Evolutionary conservation across 2,888 invertebrate genomes (phyloP).

Genomic region (Cantharis nigra): DNA sequence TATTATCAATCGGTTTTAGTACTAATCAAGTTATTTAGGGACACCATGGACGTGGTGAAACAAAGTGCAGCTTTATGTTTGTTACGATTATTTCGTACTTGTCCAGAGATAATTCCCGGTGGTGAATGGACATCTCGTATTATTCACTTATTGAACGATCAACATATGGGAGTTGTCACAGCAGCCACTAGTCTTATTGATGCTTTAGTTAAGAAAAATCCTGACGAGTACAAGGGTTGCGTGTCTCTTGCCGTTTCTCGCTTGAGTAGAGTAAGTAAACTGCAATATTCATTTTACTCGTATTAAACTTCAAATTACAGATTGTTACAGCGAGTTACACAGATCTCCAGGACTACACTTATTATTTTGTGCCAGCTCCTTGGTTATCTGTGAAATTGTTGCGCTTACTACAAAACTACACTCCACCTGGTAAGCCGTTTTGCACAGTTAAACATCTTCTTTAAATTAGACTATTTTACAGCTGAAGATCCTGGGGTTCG

Average conservation of each 20-base stretch:
- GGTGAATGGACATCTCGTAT: conserved; percentile 99
- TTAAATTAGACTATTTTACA: conserved; percentile 35
- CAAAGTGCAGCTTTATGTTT: conserved; percentile 98
- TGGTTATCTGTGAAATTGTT: conserved; percentile 98
- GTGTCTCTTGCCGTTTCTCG: conserved; percentile 97
- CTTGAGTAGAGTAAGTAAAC: conserved; percentile 75
- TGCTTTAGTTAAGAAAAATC: conserved; percentile 96
- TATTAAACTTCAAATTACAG: conserved; percentile 54
- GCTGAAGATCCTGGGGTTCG: conserved; percentile 95
- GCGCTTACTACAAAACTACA: conserved; percentile 95
- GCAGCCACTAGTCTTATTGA: conserved; percentile 98
- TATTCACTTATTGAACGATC: conserved; percentile 97
- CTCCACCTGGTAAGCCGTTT: conserved; percentile 79
- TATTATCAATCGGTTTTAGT: not conserved
- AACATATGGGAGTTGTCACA: conserved; percentile 99
- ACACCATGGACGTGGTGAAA: conserved; percentile 99
- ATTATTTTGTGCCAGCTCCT: conserved; percentile 99
- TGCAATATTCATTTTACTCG: not conserved
- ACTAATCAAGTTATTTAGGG: conserved; percentile 60
- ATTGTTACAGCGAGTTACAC: conserved; percentile 99
- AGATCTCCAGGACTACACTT: conserved; percentile 99
- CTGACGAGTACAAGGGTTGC: conserved; percentile 99
- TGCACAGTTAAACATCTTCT: not conserved
- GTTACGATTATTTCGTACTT: conserved; percentile 89
- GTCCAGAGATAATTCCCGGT: conserved; percentile 94